Conservation (phyloP, 2,888 invertebrate species). For the Unio delphinus region DNA sequence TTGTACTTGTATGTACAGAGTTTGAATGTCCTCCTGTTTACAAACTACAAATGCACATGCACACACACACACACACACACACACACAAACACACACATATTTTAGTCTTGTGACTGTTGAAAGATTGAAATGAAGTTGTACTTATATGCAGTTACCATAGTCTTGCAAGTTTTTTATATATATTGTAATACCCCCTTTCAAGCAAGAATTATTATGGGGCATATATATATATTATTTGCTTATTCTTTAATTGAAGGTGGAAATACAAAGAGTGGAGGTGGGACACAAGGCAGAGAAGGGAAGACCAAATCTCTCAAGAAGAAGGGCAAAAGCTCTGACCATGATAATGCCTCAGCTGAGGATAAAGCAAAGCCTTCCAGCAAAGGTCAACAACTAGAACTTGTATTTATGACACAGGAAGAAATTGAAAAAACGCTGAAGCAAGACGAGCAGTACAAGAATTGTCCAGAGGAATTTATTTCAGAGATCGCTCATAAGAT, state of each 20-base stretch:
- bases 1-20: too few relatives aligned
- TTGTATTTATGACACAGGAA: conserved; percentile 70
- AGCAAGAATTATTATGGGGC: background rate
- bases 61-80: too few relatives aligned
- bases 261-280: conserved; percentile 85
- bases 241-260: conserved; percentile 40
- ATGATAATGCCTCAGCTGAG: conserved; percentile 81
- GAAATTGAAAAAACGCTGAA: conserved; percentile 80
- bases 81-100: too few relatives aligned
- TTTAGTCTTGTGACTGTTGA: too few relatives aligned
- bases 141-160: too few relatives aligned
- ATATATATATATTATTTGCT: background rate
- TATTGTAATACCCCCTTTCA: background rate
- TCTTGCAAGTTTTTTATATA: background rate
- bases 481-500: conserved; percentile 81
- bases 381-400: conserved; percentile 32
- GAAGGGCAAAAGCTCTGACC: conserved; percentile 73
- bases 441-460: conserved; percentile 71
- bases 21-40: too few relatives aligned
- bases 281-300: conserved; percentile 93
- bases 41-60: too few relatives aligned
- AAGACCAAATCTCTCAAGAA: conserved; percentile 95
- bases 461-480: conserved; percentile 81
- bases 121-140: too few relatives aligned
- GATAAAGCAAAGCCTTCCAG: conserved; percentile 68